Base-by-base conservation (phyloP, 2,888 invertebrate genomes). In the Drosophila neutralis region DNA sequence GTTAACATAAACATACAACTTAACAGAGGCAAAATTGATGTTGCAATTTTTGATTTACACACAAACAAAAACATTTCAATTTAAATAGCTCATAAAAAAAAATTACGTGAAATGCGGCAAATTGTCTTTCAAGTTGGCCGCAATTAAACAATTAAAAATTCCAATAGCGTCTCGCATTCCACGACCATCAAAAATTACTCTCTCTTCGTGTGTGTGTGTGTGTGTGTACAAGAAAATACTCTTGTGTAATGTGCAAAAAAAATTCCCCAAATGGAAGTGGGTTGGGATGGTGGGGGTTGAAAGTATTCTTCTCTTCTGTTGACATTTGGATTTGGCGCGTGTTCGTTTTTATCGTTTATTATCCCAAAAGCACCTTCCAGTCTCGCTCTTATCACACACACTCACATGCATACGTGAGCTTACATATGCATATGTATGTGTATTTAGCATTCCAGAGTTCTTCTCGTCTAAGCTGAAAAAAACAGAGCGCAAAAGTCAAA, bases 141-240 rank as follows among this genome's bases (percentile, higher is more conserved):
- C 87, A 89, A 84, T 87, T 89, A 87, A 84, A 87, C 82, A 84
- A 89, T 89, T 84, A 79, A 75, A 76, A 84, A 84, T 84, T 87
- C 84, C 83, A 79, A 87, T 79, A 79, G 65, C 87, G 82, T 84
- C 4, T 45, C 68, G 70, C 68, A 69, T 56, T 75, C 79, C 71
- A 65, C 64, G 68, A 75, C 75, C 87, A 84, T 84, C 87, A 79
- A 89, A 89, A 87, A 67, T 60, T 15, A 21, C 65, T 42, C 64
- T 71, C 76, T 74, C 74, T 33, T 35, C 24, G 13, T 13, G n/a
- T 51, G 36, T 38, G n/a, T 64, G 36, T 38, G n/a, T 64, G 18
- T 15, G 24, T 53, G 18, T 15, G 1, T 54, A 36, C 53, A 53
- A 18, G 72, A 84, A 78, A 84, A 68, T 76, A 73, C 66, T 49